These are phyloP conservation scores for Dasyornis broadbenti DNA, from an alignment of 2,113 vertebrate species.

Conservation along the genomic window DNA sequence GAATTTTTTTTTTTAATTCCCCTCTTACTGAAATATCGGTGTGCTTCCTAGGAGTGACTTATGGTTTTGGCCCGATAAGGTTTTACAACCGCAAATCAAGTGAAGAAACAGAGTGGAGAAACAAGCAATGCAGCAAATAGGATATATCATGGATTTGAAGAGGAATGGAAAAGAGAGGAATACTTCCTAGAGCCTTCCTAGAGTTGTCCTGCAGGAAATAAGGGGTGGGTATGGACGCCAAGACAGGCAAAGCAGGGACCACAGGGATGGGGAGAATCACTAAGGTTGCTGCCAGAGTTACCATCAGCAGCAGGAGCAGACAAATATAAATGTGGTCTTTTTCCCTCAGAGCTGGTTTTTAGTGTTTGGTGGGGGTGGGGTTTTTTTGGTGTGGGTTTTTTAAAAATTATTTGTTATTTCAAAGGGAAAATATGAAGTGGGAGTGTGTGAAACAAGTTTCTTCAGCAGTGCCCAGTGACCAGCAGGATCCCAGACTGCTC, in stretches of 20 bases:
- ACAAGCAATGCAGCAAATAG: neutral
- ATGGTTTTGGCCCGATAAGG: neutral
- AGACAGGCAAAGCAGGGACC: neutral
- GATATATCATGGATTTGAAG: accelerated
- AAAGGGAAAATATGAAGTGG: neutral
- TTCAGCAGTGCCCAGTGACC: neutral
- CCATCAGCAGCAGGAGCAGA: neutral
- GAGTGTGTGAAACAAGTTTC: neutral
- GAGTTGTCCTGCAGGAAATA: accelerated
- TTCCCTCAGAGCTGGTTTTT: neutral
- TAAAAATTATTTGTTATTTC: neutral
- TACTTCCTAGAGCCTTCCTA: accelerated
- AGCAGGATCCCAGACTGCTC: neutral
- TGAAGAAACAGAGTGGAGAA: neutral
- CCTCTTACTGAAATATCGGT: neutral
- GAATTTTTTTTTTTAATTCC: accelerated
- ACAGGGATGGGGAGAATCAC: neutral
- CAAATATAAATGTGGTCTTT: accelerated
- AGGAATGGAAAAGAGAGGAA: neutral
- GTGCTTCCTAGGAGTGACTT: neutral
- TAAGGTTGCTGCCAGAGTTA: neutral
- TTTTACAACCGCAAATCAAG: neutral
- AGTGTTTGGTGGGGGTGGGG: neutral
- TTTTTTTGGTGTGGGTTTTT: neutral
- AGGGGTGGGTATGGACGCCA: accelerated